A percentile compares a stretch with the other conserved stretches of the same genome.
Conservation (phyloP, 2,797 vertebrate species). For the Cuniculus paca region DNA sequence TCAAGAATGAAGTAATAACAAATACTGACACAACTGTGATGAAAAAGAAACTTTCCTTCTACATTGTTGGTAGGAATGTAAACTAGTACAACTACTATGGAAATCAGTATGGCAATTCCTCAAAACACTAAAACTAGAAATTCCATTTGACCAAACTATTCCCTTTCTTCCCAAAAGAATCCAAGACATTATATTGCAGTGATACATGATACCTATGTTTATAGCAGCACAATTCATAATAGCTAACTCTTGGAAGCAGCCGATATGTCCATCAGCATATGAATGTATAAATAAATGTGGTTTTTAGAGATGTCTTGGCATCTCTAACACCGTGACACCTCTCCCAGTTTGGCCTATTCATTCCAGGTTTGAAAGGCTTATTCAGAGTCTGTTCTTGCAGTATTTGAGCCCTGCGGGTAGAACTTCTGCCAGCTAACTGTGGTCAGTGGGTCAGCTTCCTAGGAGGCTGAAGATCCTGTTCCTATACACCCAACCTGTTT, state of each 20-base stretch:
- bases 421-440: neutral
- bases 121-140: too few relatives aligned
- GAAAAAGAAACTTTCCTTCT: too few relatives aligned
- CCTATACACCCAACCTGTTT: neutral
- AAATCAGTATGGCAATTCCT: too few relatives aligned
- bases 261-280: neutral
- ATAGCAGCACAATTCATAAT: neutral
- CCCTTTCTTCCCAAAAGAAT: too few relatives aligned
- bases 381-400: neutral
- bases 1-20: too few relatives aligned
- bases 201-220: neutral
- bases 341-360: neutral
- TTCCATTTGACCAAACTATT: neutral
- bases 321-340: neutral
- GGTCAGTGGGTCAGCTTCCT: neutral
- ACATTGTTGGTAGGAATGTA: too few relatives aligned
- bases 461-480: neutral
- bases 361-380: conserved; percentile 13
- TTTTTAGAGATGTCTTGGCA: neutral
- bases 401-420: neutral
- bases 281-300: neutral
- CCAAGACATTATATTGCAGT: neutral
- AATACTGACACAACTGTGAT: too few relatives aligned
- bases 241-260: neutral
- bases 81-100: too few relatives aligned